These are phyloP conservation scores for Lagorchestes hirsutus DNA, from an alignment of 2,797 vertebrate genomes.

Conservation along the genomic window DNA sequence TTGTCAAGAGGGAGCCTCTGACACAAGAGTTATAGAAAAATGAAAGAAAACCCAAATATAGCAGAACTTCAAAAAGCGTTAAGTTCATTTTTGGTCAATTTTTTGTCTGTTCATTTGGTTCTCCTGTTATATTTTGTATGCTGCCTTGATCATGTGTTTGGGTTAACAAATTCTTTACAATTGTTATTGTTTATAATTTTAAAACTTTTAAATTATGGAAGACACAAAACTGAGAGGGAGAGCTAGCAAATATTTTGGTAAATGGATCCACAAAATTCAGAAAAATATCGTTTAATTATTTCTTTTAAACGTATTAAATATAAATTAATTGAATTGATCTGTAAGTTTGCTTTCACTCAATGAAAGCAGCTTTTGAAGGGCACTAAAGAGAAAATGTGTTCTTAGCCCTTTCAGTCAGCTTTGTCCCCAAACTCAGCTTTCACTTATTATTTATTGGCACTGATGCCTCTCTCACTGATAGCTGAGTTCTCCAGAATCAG, in stretches of 20 bases:
- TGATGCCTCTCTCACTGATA: background rate
- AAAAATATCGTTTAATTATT: background rate
- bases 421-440: background rate
- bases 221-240: background rate
- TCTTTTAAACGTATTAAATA: background rate
- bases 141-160: too few relatives aligned
- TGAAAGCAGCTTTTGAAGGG: background rate
- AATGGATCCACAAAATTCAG: background rate
- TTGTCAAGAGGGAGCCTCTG: too few relatives aligned
- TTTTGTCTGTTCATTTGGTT: background rate
- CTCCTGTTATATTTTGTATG: background rate
- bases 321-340: background rate
- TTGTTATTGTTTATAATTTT: background rate
- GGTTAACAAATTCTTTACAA: too few relatives aligned
- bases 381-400: background rate
- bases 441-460: background rate
- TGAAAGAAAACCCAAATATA: too few relatives aligned
- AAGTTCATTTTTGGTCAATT: background rate
- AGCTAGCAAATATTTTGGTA: background rate
- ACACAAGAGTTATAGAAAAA: too few relatives aligned
- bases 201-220: background rate
- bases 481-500: background rate
- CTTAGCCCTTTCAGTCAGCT: background rate
- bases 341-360: background rate
- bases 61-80: background rate